Base-by-base conservation (phyloP, 2,113 vertebrate species). In the Saguinus midas region DNA sequence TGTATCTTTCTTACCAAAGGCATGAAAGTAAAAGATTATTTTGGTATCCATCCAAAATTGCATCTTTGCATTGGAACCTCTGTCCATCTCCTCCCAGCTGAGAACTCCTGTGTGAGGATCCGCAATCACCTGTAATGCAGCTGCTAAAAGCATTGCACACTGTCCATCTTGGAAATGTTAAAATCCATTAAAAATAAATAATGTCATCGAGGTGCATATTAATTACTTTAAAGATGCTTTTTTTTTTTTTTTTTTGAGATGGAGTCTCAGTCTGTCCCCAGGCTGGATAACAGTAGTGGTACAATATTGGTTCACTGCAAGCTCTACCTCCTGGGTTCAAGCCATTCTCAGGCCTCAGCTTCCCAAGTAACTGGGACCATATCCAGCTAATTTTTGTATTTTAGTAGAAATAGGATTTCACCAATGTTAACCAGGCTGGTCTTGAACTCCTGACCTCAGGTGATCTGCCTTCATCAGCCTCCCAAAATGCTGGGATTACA, bases 21-120 rank as follows among this genome's bases (percentile, higher is more conserved):
- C 94, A 98, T 98, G 89, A 98, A 98, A 98, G 98, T 96, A 95
- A 98, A 98, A 95, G 95, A 40, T 98, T 98, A 98, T 98, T 98
- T 98, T 98, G 96, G 96, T 94, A 84, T 90, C 93, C 61, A 96
- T 97, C 94, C 95, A 91, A 98, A 98, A 97, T 92, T 85, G 87
- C 95, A 95, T 97, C 93, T 98, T 96, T 94, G 81, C 52, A 14
- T 95, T 92, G 96, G 96, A 96, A 96, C 87, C 92, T 94, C 93
- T 78, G n/a, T 40, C 1, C 45, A 55, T 93, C 84, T 75, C 43
- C 82, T 52, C 35, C 40, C 52, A 86, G 32, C 83, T 72, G 64
- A 92, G 50, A 70, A 68, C 61, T 79, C 43, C 79, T 64, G 1
- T 14, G 55, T 17, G 40, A 58, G n/a, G 3, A 75, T 35, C 6